These are phyloP conservation scores for Hermodice carunculata DNA, from an alignment of 2,888 invertebrate genomes.

Conservation along the genomic window DNA sequence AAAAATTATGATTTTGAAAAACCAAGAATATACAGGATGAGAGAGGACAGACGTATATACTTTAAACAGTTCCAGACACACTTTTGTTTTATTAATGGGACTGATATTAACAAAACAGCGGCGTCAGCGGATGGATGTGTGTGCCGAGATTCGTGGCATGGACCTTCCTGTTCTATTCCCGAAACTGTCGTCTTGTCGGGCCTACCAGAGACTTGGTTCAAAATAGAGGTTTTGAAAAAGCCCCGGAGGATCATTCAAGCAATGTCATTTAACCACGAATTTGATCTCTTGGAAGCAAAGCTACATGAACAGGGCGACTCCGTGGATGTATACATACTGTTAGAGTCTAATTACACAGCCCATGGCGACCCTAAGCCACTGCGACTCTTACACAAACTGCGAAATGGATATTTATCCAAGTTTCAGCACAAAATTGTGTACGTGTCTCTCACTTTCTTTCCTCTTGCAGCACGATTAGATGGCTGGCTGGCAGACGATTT, in stretches of 20 bases:
- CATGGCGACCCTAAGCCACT: constrained; percentile 21
- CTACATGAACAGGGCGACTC: background rate
- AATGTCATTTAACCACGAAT: constrained; percentile 15
- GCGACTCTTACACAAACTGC: background rate
- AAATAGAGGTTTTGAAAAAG: too few species aligned
- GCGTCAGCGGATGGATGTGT: too few species aligned
- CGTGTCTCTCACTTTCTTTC: constrained; percentile 14
- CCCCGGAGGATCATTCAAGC: constrained; percentile 15
- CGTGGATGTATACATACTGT: constrained; percentile 18
- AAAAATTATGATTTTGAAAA: too few species aligned
- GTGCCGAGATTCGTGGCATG: too few species aligned
- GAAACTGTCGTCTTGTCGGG: too few species aligned
- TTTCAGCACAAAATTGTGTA: constrained; percentile 8
- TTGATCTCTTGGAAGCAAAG: constrained; percentile 12
- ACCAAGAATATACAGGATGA: too few species aligned
- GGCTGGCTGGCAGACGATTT: constrained; percentile 19
- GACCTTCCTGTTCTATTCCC: too few species aligned
- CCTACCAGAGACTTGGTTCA: too few species aligned
- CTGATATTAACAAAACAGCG: too few species aligned
- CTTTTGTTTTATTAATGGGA: too few species aligned
- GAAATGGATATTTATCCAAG: background rate
- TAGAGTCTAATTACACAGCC: constrained; percentile 13
- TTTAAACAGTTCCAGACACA: too few species aligned
- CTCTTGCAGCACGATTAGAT: constrained; percentile 1
- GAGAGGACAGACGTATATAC: too few species aligned